Evolutionary conservation across 2,888 invertebrate species (phyloP).

Genomic region (Andrena dorsata): DNA sequence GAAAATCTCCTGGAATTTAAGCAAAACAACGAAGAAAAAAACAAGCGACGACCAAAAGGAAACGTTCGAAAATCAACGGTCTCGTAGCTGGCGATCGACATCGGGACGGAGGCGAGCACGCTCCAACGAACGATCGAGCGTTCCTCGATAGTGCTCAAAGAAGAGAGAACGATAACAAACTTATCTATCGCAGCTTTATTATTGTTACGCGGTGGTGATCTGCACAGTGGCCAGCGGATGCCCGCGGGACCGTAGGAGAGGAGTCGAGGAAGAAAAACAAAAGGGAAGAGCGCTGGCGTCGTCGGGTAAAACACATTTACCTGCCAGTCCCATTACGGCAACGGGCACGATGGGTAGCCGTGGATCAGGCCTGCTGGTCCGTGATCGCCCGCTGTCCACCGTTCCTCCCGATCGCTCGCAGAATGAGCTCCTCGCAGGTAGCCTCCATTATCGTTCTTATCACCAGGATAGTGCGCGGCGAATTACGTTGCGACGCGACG

Average conservation of each 20-base stretch:
- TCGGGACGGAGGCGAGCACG: background rate
- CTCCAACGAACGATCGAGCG: background rate
- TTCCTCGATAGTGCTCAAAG: background rate
- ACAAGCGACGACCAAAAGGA: background rate
- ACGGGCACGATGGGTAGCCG: background rate
- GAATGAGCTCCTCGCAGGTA: constrained; percentile 20
- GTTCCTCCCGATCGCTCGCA: constrained; percentile 1
- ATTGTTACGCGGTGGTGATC: background rate
- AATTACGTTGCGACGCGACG: constrained; percentile 40
- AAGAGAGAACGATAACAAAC: background rate
- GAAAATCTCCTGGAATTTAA: background rate
- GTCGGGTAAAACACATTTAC: constrained; percentile 22
- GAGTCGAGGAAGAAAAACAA: background rate
- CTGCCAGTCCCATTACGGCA: constrained; percentile 54
- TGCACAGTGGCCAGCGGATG: background rate
- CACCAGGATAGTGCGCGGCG: background rate
- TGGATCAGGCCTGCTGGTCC: constrained; percentile 27
- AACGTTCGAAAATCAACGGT: background rate
- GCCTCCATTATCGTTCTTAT: constrained; percentile 47
- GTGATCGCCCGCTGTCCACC: background rate
- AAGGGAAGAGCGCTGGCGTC: no score
- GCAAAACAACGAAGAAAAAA: background rate
- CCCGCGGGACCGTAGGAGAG: background rate
- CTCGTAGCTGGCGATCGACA: background rate
- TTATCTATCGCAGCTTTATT: background rate